Conservation (phyloP, 2,113 vertebrate species). For the Dendrocopos noguchii region DNA sequence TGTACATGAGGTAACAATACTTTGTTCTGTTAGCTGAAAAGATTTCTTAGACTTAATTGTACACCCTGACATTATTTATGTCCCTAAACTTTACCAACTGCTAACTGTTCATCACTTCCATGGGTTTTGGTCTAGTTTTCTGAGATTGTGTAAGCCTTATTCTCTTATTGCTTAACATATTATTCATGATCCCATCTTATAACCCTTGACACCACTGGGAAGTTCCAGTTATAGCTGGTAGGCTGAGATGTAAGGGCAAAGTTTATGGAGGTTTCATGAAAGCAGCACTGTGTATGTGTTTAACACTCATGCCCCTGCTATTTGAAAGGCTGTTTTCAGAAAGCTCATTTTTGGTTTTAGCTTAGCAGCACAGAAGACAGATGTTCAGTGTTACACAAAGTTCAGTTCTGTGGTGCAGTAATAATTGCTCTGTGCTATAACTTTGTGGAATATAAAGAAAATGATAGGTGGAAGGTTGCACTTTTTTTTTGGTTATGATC, state of each 20-base stretch:
- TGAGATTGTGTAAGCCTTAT: neutral
- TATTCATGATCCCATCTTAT: neutral
- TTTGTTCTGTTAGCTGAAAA: neutral
- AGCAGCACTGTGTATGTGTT: neutral
- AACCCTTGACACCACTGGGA: neutral
- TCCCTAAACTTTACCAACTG: neutral
- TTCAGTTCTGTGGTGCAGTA: neutral
- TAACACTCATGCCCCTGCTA: neutral
- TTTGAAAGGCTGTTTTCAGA: neutral
- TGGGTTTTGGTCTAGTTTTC: neutral
- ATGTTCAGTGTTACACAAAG: neutral
- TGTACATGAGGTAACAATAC: neutral
- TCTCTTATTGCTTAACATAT: neutral
- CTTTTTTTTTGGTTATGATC: slow-evolving; percentile 27
- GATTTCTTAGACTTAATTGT: neutral
- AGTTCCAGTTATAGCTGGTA: neutral
- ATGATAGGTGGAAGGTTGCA: neutral
- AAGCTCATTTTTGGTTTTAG: neutral
- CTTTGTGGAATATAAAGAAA: slow-evolving; percentile 5
- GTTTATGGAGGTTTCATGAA: neutral
- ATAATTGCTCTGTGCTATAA: neutral
- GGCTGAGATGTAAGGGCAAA: neutral
- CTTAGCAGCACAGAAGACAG: neutral
- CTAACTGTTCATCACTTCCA: neutral
- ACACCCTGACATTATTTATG: neutral